Conservation (phyloP, 2,888 invertebrate genomes). For the Perizoma flavofasciatum region DNA sequence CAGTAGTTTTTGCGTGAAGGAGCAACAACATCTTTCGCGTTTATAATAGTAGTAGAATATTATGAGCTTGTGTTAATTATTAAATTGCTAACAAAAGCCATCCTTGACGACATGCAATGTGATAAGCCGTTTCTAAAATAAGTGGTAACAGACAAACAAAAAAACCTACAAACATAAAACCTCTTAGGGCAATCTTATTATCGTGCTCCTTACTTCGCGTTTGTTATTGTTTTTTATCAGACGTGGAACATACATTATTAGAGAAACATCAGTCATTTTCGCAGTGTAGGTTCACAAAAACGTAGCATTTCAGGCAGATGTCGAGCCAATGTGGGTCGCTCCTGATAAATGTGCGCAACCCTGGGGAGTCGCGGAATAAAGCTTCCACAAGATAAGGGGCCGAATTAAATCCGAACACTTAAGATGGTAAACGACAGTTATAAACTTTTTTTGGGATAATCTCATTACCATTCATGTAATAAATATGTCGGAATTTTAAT, state of each 20-base stretch:
- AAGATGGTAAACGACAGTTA: constrained; percentile 47
- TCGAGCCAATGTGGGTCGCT: constrained; percentile 70
- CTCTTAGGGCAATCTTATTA: too few relatives aligned
- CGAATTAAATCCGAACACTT: constrained; percentile 55
- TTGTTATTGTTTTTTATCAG: too few relatives aligned
- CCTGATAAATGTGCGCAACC: constrained; percentile 72
- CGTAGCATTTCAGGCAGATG: constrained; percentile 41
- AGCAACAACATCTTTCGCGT: too few relatives aligned
- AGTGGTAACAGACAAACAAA: too few relatives aligned
- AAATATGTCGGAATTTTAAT: constrained; percentile 25
- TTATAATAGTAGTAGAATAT: too few relatives aligned
- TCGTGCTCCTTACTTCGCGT: too few relatives aligned
- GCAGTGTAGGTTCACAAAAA: constrained; percentile 23
- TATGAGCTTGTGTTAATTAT: too few relatives aligned
- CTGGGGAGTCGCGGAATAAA: constrained; percentile 61
- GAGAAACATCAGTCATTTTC: background rate
- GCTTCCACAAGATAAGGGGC: constrained; percentile 59
- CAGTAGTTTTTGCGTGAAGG: too few relatives aligned
- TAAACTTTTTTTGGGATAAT: constrained; percentile 41
- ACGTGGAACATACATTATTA: background rate
- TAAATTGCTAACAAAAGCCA: too few relatives aligned
- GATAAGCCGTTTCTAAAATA: too few relatives aligned
- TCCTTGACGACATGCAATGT: too few relatives aligned
- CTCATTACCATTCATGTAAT: constrained; percentile 35
- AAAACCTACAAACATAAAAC: too few relatives aligned